Evolutionary conservation across 2,888 invertebrate genomes (phyloP).

Genomic region (Lepidochitona cinerea): DNA sequence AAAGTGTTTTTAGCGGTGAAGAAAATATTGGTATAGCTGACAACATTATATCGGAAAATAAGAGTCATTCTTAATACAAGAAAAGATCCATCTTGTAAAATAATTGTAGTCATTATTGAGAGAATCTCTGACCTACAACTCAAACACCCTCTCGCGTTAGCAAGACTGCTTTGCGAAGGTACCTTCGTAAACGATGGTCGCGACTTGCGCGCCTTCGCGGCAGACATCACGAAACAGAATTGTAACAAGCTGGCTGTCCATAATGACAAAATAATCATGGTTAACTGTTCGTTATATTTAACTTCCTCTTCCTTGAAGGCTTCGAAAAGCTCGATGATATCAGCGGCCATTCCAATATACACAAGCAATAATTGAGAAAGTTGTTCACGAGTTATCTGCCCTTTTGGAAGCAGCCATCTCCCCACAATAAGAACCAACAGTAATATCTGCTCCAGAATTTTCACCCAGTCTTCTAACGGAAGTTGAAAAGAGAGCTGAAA

Average conservation of each 20-base stretch:
- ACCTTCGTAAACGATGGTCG: slow-evolving; percentile 52
- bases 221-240: slow-evolving; percentile 74
- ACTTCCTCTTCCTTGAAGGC: slow-evolving; percentile 78
- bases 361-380: slow-evolving; percentile 60
- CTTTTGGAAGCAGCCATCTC: slow-evolving; percentile 54
- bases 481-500: slow-evolving; percentile 34
- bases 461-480: slow-evolving; percentile 45
- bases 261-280: slow-evolving; percentile 74
- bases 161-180: slow-evolving; percentile 15
- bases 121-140: slow-evolving; percentile 44
- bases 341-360: slow-evolving; percentile 64
- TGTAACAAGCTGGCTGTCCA: slow-evolving; percentile 68
- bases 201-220: slow-evolving; percentile 56
- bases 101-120: slow-evolving; percentile 60
- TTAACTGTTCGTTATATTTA: slow-evolving; percentile 33
- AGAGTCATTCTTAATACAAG: slow-evolving; percentile 77
- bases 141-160: slow-evolving; percentile 18
- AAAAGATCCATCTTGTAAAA: slow-evolving; percentile 69
- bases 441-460: slow-evolving; percentile 49
- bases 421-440: slow-evolving; percentile 49
- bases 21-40: slow-evolving; percentile 96
- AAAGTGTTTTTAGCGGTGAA: slow-evolving; percentile 93
- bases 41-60: slow-evolving; percentile 88
- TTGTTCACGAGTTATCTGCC: slow-evolving; percentile 54
- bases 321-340: slow-evolving; percentile 85